Conservation (phyloP, 2,888 invertebrate species). For the Galerucella pusilla region DNA sequence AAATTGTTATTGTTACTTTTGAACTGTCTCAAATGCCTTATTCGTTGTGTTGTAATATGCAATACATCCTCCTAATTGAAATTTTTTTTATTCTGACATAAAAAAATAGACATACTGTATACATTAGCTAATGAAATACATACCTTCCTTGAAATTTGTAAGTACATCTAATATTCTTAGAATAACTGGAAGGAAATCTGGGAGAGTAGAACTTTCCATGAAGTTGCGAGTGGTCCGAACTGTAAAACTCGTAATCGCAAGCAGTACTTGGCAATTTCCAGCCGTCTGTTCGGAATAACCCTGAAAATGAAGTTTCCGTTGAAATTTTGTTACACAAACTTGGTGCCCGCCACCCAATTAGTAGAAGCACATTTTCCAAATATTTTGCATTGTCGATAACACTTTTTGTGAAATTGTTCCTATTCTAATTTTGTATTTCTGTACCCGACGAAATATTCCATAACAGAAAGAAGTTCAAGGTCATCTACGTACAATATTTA, state of each 20-base stretch:
- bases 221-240: constrained; percentile 75
- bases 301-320: constrained; percentile 66
- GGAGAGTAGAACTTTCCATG: constrained; percentile 91
- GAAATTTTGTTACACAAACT: constrained; percentile 8
- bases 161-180: constrained; percentile 89
- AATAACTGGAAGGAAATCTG: constrained; percentile 95
- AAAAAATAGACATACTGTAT: no score
- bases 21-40: no score
- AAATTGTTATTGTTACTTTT: no score
- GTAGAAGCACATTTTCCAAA: background rate
- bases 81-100: background rate
- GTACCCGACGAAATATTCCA: no score
- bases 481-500: no score
- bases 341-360: background rate
- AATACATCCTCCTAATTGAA: no score
- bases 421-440: background rate
- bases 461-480: no score
- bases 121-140: constrained; percentile 40
- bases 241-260: constrained; percentile 88
- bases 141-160: constrained; percentile 91
- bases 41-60: no score
- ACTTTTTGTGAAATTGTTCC: background rate
- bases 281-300: constrained; percentile 84
- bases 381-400: background rate
- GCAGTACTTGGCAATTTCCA: constrained; percentile 79